A percentile compares a stretch with the other conserved stretches of the same genome.
phyloP scores from a whole-genome alignment of 2,888 invertebrate species.

The Cataglyphis cursor region DNA sequence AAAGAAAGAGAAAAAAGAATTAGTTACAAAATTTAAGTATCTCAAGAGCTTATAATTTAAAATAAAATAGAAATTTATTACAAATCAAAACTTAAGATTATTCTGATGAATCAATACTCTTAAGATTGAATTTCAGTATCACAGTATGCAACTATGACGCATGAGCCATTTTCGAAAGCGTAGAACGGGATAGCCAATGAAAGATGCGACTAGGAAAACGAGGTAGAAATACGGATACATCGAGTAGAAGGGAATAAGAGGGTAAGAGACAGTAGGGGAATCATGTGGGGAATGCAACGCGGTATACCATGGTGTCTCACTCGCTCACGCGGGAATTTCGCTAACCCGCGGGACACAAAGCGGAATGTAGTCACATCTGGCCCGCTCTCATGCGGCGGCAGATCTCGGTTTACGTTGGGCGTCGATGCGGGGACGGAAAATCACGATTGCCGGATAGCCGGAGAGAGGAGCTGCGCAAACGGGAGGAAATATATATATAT shows the following conservation, averaged over 20 bases:
- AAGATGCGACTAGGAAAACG: slow-evolving; percentile 41
- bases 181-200: slow-evolving; percentile 9
- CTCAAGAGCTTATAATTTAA: neutral
- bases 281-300: slow-evolving; percentile 58
- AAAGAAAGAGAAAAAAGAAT: neutral
- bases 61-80: neutral
- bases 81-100: neutral
- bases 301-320: slow-evolving; percentile 46
- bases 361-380: slow-evolving; percentile 84
- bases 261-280: slow-evolving; percentile 56
- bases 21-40: neutral
- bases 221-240: slow-evolving; percentile 23
- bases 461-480: slow-evolving; percentile 47
- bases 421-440: slow-evolving; percentile 79
- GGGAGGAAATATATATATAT: slow-evolving; percentile 1
- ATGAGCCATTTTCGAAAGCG: slow-evolving; percentile 1
- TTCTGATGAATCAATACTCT: neutral
- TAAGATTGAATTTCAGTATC: neutral
- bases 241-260: neutral
- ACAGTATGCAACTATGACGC: neutral
- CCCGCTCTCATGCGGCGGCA: slow-evolving; percentile 80
- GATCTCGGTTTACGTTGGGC: slow-evolving; percentile 81
- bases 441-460: slow-evolving; percentile 79
- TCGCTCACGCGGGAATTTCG: slow-evolving; percentile 80
- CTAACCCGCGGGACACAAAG: slow-evolving; percentile 83